Evolutionary conservation across 2,888 invertebrate genomes (phyloP), one percentile per base, ranked within the genome.

Genomic region (Ennomos quercinarius): DNA sequence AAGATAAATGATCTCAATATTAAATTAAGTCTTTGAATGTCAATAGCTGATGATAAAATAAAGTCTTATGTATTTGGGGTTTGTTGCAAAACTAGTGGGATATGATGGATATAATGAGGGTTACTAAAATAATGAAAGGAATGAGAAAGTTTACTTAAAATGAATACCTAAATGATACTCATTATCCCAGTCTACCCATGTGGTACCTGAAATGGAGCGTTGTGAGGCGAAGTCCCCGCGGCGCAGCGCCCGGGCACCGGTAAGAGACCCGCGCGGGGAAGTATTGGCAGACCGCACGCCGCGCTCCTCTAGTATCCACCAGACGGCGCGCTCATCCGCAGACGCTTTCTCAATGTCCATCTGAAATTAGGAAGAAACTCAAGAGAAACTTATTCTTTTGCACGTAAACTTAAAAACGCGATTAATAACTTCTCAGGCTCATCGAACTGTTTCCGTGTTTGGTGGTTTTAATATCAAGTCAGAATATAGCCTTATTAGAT

Each of bases 221-320:
- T 96, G 96, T 74, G 95, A 95, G 51, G 95, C 95, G 80, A 96
- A 95, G 78, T 97, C 96, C 57, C 93, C 93, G 57, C 96, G 94
- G 38, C 95, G 93, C 64, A 96, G 84, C 53, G 95, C 89, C 45
- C 95, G 93, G 65, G 95, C 93, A 65, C 95, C 95, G 5, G 95
- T 95, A 9, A 96, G 93, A 0, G 97, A 97, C 46, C 96, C 96
- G 45, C 97, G 94, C 0, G 97, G 97, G 0, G 97, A 97, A 0
- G 95, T 95, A 78, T 95, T 95, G 0, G 96, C 96, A 0, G 96
- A 96, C 66, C 95, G 95, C n/a, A 96, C 93, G 47, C 96, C 84
- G 54, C 96, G 96, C 84, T 97, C 97, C 74, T 97, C 97, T 52
- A 97, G 87, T 8, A 97, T 95, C 90, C 97, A 98, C 98, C 98